Evolutionary conservation across 2,888 invertebrate genomes (phyloP).

Genomic region (Pseudococcus longispinus): DNA sequence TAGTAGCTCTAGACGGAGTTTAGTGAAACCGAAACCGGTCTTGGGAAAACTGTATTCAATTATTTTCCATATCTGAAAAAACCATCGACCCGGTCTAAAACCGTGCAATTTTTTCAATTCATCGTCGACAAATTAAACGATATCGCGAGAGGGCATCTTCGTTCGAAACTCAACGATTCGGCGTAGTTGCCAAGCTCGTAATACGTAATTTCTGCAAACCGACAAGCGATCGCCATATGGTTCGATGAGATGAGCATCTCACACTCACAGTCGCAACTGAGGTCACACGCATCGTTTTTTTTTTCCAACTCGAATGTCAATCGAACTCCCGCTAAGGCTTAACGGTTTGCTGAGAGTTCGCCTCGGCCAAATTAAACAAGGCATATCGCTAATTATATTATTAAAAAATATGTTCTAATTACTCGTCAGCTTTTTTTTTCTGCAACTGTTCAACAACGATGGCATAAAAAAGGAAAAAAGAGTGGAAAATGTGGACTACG

Average conservation of each 20-base stretch:
- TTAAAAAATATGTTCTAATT: background rate
- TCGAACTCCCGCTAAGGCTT: conserved; percentile 26
- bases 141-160: background rate
- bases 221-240: background rate
- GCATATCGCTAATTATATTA: background rate
- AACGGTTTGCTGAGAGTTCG: background rate
- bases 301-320: background rate
- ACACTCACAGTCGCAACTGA: background rate
- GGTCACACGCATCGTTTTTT: conserved; percentile 17
- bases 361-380: background rate
- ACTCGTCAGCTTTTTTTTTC: background rate
- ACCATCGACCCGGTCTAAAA: background rate
- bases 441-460: background rate
- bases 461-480: background rate
- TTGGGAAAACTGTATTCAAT: background rate
- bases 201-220: background rate
- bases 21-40: conserved; percentile 9
- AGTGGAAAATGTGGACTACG: background rate
- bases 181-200: background rate
- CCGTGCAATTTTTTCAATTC: background rate
- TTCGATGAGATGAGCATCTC: background rate
- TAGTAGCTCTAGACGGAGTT: conserved; percentile 29
- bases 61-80: background rate
- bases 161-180: background rate
- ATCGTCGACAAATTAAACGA: background rate